Conservation (phyloP, 2,888 invertebrate genomes). For the Cristatella mucedo region DNA sequence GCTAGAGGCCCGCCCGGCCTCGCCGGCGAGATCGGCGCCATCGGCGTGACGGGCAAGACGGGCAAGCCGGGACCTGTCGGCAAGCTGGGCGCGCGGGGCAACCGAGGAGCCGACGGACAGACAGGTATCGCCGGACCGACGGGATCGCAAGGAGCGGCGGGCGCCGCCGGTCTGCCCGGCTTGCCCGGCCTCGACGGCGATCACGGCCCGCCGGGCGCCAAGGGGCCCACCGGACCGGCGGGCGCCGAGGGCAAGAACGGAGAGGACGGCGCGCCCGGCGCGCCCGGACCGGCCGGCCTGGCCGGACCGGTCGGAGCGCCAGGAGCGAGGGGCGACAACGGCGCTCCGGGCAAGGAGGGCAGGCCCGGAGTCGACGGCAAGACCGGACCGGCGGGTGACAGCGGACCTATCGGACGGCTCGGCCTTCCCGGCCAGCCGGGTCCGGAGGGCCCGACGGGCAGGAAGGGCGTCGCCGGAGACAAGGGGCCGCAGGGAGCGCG, state of each 20-base stretch:
- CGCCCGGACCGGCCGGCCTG: conserved; percentile 9
- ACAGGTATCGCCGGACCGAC: neutral
- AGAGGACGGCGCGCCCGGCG: conserved; percentile 10
- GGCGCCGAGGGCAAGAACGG: conserved; percentile 11
- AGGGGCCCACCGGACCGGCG: conserved; percentile 9
- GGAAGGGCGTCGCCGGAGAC: conserved; percentile 2
- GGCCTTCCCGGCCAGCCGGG: conserved; percentile 9
- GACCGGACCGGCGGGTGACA: too few species aligned
- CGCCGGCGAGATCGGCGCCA: neutral
- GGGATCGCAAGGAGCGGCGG: neutral
- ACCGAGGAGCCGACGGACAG: neutral
- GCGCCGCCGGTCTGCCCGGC: neutral
- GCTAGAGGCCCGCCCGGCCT: neutral
- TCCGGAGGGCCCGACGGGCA: conserved; percentile 6
- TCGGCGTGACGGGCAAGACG: neutral
- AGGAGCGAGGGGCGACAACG: conserved; percentile 10
- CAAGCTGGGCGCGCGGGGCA: neutral
- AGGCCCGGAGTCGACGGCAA: neutral
- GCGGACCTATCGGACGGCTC: conserved; percentile 4
- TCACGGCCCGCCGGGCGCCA: conserved; percentile 4
- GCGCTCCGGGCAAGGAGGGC: neutral
- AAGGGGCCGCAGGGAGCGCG: conserved; percentile 10
- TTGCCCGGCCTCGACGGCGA: neutral
- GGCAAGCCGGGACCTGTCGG: neutral
- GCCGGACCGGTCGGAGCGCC: conserved; percentile 11